Evolutionary conservation across 2,797 vertebrate species (phyloP).

Genomic region (Cossypha dichroa): DNA sequence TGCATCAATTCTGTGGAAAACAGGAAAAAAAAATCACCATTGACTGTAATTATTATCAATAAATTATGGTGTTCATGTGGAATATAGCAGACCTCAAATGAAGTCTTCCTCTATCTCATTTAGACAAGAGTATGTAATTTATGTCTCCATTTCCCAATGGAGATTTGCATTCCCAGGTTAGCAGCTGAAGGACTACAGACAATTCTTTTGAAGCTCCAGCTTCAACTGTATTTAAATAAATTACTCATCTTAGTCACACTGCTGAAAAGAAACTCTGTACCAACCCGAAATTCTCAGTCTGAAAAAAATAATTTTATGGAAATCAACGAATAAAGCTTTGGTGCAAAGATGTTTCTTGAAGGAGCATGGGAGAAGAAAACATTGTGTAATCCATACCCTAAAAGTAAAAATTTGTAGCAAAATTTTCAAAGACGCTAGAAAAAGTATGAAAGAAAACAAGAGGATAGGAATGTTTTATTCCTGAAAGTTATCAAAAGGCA

Average conservation of each 20-base stretch:
- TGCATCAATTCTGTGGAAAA: background rate
- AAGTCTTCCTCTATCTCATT: background rate
- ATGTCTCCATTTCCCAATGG: background rate
- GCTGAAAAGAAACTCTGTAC: background rate
- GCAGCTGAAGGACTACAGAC: background rate
- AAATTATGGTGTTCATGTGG: background rate
- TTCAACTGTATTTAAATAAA: background rate
- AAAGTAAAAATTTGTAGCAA: background rate
- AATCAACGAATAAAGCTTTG: background rate
- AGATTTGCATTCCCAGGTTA: background rate
- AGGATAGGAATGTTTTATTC: background rate
- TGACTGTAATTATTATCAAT: background rate
- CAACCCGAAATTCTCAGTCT: background rate
- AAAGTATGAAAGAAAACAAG: background rate
- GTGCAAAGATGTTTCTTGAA: background rate
- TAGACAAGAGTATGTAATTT: background rate
- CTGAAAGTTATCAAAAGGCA: background rate
- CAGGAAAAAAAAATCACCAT: background rate
- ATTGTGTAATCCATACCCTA: rapidly evolving
- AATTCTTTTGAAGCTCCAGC: background rate
- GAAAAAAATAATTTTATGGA: background rate
- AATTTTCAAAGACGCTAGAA: background rate
- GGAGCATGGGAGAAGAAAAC: background rate
- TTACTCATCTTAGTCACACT: background rate
- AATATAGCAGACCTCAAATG: background rate